A percentile compares a stretch with the other conserved stretches of the same genome.
These are phyloP conservation scores for Crioceris asparagi DNA, from an alignment of 2,888 invertebrate species.

Conservation along the genomic window DNA sequence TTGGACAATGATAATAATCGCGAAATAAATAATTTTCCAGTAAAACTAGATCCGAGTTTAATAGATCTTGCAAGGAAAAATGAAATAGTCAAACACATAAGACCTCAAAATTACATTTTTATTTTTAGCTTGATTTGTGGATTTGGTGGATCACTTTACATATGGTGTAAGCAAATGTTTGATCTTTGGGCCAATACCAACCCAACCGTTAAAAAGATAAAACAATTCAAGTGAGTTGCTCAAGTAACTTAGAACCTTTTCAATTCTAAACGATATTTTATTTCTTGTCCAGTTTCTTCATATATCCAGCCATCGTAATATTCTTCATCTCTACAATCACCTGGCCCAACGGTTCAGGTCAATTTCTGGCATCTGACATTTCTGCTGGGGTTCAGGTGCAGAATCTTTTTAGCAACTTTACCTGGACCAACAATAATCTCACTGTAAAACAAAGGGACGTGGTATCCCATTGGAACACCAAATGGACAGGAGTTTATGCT, in stretches of 20 bases:
- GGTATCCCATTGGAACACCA: conserved; percentile 79
- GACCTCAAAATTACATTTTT: too few species aligned
- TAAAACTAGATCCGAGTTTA: too few species aligned
- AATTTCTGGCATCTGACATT: conserved; percentile 41
- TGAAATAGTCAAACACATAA: too few species aligned
- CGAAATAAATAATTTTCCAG: too few species aligned
- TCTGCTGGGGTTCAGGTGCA: conserved; percentile 45
- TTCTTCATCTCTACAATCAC: conserved; percentile 67
- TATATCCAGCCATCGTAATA: conserved; percentile 86
- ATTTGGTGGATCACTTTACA: conserved; percentile 76
- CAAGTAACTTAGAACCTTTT: too few species aligned
- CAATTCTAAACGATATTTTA: too few species aligned
- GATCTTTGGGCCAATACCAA: conserved; percentile 21
- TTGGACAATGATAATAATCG: too few species aligned
- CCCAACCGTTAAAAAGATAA: conserved; percentile 49
- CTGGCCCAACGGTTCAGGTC: conserved; percentile 82
- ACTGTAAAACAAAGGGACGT: conserved; percentile 75
- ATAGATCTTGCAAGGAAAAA: too few species aligned
- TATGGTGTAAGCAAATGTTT: conserved; percentile 68
- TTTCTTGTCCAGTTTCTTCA: conserved; percentile 48
- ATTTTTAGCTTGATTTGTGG: conserved; percentile 66
- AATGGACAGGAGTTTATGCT: conserved; percentile 71
- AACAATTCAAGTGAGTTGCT: conserved; percentile 78
- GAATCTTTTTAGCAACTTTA: conserved; percentile 86
- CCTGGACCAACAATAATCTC: conserved; percentile 75